These are phyloP conservation scores for Dasypus novemcinctus DNA, from an alignment of 2,113 vertebrate genomes.

Conservation along the genomic window DNA sequence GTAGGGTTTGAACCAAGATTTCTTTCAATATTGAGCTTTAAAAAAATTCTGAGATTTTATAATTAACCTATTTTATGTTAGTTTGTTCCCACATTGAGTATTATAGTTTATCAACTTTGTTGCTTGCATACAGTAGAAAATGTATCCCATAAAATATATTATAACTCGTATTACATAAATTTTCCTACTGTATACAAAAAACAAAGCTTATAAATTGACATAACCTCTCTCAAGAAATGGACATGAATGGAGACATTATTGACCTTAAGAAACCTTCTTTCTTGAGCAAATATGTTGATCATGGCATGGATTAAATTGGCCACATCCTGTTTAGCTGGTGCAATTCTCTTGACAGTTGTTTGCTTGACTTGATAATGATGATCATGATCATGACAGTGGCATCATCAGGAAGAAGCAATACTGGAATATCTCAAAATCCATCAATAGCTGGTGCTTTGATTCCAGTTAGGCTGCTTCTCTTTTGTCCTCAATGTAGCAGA, in stretches of 20 bases:
- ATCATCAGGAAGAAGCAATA: neutral
- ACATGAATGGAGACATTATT: neutral
- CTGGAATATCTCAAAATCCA: neutral
- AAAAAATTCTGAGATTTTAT: neutral
- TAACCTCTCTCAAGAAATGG: neutral
- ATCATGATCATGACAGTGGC: neutral
- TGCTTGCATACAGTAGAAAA: neutral
- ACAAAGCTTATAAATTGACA: neutral
- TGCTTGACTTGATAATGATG: neutral
- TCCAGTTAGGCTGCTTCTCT: neutral
- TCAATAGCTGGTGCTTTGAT: neutral
- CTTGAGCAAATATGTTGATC: neutral
- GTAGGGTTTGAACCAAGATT: neutral
- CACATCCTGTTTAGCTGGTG: neutral
- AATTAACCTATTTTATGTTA: neutral
- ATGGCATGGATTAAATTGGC: neutral
- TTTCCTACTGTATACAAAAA: neutral
- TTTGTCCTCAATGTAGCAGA: neutral
- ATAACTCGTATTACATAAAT: neutral
- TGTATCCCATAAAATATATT: neutral
- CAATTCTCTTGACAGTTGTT: neutral
- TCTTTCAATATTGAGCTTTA: neutral
- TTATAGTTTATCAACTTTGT: neutral
- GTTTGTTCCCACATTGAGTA: neutral
- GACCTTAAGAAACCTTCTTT: neutral